These are phyloP conservation scores for Mastacembelus armatus DNA, from an alignment of 2,797 vertebrate species.

Conservation along the genomic window DNA sequence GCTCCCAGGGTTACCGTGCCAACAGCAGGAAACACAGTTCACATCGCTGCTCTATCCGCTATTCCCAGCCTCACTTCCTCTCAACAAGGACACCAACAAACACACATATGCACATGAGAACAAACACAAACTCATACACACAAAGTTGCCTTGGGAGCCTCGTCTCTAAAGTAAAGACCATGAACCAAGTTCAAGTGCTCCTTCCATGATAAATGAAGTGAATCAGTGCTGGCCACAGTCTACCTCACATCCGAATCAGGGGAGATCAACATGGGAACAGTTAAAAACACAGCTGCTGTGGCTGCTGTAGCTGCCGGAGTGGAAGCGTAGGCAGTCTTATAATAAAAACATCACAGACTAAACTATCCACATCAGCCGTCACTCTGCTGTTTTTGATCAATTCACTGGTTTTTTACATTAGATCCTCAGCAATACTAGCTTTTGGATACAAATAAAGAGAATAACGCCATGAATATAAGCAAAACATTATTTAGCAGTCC, in stretches of 20 bases:
- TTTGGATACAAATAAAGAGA: background rate
- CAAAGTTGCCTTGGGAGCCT: constrained; percentile 47
- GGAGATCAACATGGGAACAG: constrained; percentile 50
- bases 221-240: constrained; percentile 49
- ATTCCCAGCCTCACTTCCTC: constrained; percentile 73
- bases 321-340: constrained; percentile 18
- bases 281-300: constrained; percentile 50
- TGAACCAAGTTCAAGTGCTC: constrained; percentile 31
- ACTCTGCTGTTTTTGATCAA: background rate
- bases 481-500: too few species aligned
- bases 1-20: constrained; percentile 69
- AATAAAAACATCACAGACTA: constrained; percentile 2
- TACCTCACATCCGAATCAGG: constrained; percentile 52
- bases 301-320: constrained; percentile 24
- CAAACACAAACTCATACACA: constrained; percentile 14
- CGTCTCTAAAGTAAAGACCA: constrained; percentile 34
- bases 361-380: constrained; percentile 11
- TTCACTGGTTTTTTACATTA: background rate
- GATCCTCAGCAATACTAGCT: background rate
- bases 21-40: constrained; percentile 74
- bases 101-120: background rate
- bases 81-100: constrained; percentile 41
- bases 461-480: too few species aligned
- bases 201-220: constrained; percentile 61
- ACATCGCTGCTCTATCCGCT: constrained; percentile 60